Conservation (phyloP, 2,888 invertebrate species). For the Drosophila tripunctata region DNA sequence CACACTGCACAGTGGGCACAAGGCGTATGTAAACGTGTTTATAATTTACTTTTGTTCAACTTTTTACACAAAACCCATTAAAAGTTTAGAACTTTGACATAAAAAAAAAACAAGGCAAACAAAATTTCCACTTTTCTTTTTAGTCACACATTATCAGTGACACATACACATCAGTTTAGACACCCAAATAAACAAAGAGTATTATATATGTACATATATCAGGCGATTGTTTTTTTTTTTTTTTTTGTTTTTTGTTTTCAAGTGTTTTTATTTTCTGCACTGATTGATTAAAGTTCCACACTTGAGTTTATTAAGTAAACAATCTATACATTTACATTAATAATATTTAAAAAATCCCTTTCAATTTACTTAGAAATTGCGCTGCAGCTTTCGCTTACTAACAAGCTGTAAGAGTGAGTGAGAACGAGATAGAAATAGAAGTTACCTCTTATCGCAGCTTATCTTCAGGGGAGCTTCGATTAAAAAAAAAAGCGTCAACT, state of each 20-base stretch:
- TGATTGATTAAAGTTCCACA: slow-evolving; percentile 37
- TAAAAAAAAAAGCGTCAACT: slow-evolving; percentile 21
- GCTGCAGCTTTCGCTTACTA: slow-evolving; percentile 16
- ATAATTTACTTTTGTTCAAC: neutral
- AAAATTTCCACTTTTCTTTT: slow-evolving; percentile 13
- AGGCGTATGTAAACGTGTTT: neutral
- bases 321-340: slow-evolving; percentile 13
- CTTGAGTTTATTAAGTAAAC: slow-evolving; percentile 2
- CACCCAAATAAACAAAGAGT: slow-evolving; percentile 5
- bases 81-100: neutral
- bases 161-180: slow-evolving; percentile 1
- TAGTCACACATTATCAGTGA: no score
- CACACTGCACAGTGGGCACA: neutral
- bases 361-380: slow-evolving; percentile 12
- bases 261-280: slow-evolving; percentile 35
- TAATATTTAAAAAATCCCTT: slow-evolving; percentile 15
- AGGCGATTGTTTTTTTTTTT: slow-evolving; percentile 34
- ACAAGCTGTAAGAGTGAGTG: slow-evolving; percentile 11
- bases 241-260: slow-evolving; percentile 33
- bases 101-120: neutral
- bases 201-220: slow-evolving; percentile 19
- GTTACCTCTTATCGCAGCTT: slow-evolving; percentile 39
- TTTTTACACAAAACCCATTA: slow-evolving; percentile 1
- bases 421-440: neutral
- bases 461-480: slow-evolving; percentile 33